Evolutionary conservation across 2,113 vertebrate species (phyloP), one percentile per base, ranked within the genome.

Genomic region (Salvelinus namaycush): DNA sequence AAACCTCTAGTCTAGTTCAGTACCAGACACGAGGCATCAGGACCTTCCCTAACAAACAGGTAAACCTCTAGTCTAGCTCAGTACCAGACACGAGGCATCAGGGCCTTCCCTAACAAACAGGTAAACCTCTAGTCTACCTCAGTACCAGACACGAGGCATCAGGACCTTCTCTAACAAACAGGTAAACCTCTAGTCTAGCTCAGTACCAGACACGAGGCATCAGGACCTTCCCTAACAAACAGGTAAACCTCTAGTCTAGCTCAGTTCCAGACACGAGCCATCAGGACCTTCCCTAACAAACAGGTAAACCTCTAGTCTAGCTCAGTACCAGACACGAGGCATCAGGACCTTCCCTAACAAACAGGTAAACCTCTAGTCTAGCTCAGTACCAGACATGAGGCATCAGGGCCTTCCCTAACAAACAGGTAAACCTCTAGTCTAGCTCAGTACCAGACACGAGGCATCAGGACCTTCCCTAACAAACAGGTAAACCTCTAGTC

Each of bases 191-290:
- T 31, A n/a, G n/a, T n/a, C n/a, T n/a, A n/a, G n/a, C n/a, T n/a
- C n/a, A n/a, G n/a, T 99, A 99, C 89, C 98, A 99, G 93, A 99
- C 98, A 0, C 96, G 98, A 84, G 97, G 96, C 86, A 99, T 99
- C 72, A 89, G 97, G 20, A 97, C 98, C 0, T 99, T 99, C 80
- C 98, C 98, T 0, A 99, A 99, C 86, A 99, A 99, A 83, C 98
- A 99, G 96, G 97, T 99, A 82, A n/a, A 48, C 57, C 73, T 34
- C 2, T 34, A 57, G 27, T 16, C 16, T 48, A 18, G 29, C n/a
- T 13, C 31, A 99, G 27, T 99, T 98, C 89, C 98, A 99, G 93
- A 99, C 98, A 0, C 96, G 98, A 84, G 97, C 96, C 86, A 99
- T 99, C 72, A 89, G 97, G 20, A 97, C 97, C 0, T 99, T 99